phyloP scores from a whole-genome alignment of 2,888 invertebrate genomes.

The Tillus elongatus region DNA sequence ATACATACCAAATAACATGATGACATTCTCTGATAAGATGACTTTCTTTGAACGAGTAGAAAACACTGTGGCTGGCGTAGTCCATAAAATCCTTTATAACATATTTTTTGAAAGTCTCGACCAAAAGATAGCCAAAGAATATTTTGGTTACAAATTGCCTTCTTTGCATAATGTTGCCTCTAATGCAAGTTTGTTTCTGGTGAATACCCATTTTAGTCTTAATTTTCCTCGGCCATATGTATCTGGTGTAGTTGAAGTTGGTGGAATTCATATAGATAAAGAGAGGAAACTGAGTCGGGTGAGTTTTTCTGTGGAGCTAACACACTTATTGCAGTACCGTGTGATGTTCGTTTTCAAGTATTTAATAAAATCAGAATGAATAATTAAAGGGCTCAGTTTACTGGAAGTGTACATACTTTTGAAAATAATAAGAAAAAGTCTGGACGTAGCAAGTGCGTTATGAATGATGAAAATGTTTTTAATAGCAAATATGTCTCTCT shows the following conservation, averaged over 20 bases:
- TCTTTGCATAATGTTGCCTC: conserved; percentile 37
- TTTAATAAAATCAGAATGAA: no score
- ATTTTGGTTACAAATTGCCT: conserved; percentile 29
- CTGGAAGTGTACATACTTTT: no score
- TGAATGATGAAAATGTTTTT: no score
- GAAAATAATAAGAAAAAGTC: no score
- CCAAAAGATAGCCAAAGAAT: conserved; percentile 26
- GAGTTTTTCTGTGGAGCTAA: no score
- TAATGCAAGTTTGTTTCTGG: conserved; percentile 43
- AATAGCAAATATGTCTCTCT: no score
- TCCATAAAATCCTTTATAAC: conserved; percentile 23
- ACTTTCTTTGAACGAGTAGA: conserved; percentile 36
- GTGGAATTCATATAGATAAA: conserved; percentile 48
- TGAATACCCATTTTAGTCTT: conserved; percentile 41
- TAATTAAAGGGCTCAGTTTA: no score
- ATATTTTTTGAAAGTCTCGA: conserved; percentile 21
- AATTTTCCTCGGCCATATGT: conserved; percentile 41
- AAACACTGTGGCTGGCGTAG: conserved; percentile 36
- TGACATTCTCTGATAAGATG: conserved; percentile 33
- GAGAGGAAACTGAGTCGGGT: conserved; percentile 39
- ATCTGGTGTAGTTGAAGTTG: conserved; percentile 45
- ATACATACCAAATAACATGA: conserved; percentile 44
- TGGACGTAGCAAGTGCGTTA: no score
- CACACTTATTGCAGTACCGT: no score
- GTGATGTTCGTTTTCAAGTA: no score